Evolutionary conservation across 2,113 vertebrate genomes (phyloP), one percentile per base, ranked within the genome.

Genomic region (Lamprotornis superbus): DNA sequence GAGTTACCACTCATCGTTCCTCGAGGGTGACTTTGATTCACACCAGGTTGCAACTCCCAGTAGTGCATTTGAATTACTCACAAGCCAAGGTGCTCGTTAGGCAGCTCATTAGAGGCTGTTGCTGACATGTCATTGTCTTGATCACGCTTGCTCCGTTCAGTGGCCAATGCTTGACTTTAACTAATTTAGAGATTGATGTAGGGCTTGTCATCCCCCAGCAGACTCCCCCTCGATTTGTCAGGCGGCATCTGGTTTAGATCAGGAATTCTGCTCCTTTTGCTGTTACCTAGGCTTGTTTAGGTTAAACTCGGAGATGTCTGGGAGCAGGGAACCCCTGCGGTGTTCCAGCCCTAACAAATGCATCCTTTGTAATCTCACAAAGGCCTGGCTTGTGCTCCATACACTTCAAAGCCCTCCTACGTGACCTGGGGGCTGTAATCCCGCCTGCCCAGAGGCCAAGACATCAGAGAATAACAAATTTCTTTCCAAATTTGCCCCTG

Each of bases 231-330:
- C 4, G 0, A 13, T 76, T 73, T 73, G 25, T 76, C 37, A 18
- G 81, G 63, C 92, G 82, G 53, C 96, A 95, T 95, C 93, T 96
- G 95, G 16, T 90, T 96, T 73, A 42, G 25, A 96, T 97, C 82
- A 93, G 71, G 71, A 60, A 47, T 89, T 92, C 35, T 71, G 44
- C 57, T 87, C 68, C 44, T 49, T 70, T 39, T 1, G 2, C 79
- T 67, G 42, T 33, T 61, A 93, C 95, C 94, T 96, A 73, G 39
- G 5, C 82, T 76, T 31, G 90, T 92, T 96, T 86, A 80, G 69
- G n/a, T 89, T 94, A 10, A 91, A 76, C 47, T 33, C 21, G 0
- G 23, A 21, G 69, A 75, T 95, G 65, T 78, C 27, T 59, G 70
- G 69, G 91, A 94, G 93, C 77, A 25, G 37, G 5, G 79, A 70